Evolutionary conservation across 2,113 vertebrate genomes (phyloP).

Genomic region (Hystrix cristata): DNA sequence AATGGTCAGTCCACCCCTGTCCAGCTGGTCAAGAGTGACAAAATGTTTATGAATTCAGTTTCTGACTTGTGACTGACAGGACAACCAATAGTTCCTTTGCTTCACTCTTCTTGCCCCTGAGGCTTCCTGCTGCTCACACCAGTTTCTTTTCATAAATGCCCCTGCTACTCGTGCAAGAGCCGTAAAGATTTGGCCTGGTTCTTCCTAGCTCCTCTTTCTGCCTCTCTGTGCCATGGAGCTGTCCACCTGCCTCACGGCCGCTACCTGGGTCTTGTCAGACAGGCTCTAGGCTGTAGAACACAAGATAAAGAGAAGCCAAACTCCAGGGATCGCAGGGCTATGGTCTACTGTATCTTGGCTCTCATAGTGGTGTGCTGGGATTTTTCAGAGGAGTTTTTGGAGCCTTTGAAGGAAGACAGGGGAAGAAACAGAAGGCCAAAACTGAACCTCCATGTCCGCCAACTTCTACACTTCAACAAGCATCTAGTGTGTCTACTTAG

Average conservation of each 20-base stretch:
- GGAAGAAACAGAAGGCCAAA: not conserved
- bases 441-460: not conserved
- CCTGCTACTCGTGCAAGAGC: too few species aligned
- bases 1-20: not conserved
- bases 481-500: not conserved
- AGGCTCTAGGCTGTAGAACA: too few species aligned
- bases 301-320: too few species aligned
- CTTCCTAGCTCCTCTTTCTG: too few species aligned
- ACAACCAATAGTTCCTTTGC: not conserved
- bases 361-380: not conserved
- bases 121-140: too few species aligned
- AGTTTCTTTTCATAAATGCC: too few species aligned
- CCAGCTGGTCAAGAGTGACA: not conserved
- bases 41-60: not conserved
- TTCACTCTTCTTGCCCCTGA: too few species aligned
- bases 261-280: too few species aligned
- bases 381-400: not conserved
- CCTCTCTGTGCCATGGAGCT: too few species aligned
- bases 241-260: too few species aligned
- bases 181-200: too few species aligned
- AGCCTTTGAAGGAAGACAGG: not conserved
- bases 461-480: not conserved
- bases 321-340: not conserved
- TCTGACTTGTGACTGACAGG: not conserved
- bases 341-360: not conserved